A percentile compares a stretch with the other conserved stretches of the same genome.
Conservation (phyloP, 1,140 invertebrate genomes). For the Aphis craccivora region DNA sequence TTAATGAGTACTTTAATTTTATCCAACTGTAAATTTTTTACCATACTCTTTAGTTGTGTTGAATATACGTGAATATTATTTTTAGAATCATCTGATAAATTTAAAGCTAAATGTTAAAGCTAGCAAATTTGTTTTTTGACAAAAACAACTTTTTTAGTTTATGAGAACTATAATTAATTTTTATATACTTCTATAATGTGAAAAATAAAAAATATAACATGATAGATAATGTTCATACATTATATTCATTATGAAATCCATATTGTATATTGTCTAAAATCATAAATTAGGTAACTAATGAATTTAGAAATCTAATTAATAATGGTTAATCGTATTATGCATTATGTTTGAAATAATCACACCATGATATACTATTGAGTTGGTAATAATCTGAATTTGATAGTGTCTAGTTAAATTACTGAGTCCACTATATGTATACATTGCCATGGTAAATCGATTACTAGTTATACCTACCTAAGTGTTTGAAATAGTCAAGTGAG, state of each 20-base stretch:
- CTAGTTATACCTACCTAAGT: not conserved
- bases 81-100: no score
- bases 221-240: not conserved
- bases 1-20: no score
- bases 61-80: no score
- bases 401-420: not conserved
- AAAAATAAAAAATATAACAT: not conserved
- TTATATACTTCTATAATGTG: not conserved
- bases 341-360: not conserved
- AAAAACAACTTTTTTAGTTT: no score
- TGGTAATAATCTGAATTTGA: not conserved
- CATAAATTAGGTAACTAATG: not conserved
- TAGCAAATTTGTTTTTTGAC: no score
- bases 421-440: not conserved
- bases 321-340: not conserved
- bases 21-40: no score
- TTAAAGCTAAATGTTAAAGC: no score
- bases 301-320: not conserved
- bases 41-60: no score
- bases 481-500: not conserved
- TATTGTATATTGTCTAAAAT: not conserved
- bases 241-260: not conserved
- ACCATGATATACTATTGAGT: not conserved
- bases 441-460: not conserved
- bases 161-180: not conserved